Percentiles rank a stretch among this genome's conserved stretches.
Evolutionary conservation across 2,888 invertebrate species (phyloP).

Genomic region (Alsophila aescularia): DNA sequence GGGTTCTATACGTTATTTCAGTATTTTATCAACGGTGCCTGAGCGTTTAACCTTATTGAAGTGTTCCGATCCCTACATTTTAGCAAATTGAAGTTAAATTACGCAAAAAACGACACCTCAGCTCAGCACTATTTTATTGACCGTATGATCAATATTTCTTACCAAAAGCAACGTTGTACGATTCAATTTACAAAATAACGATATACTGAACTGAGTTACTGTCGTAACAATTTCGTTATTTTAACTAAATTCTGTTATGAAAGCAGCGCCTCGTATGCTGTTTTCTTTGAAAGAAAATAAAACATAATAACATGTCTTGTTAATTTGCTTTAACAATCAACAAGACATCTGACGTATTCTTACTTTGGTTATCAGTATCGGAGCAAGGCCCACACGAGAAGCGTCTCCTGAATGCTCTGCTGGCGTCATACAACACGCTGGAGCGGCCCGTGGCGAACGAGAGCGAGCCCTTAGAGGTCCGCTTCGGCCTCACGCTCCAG

Average conservation of each 20-base stretch:
- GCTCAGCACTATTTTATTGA: too few relatives aligned
- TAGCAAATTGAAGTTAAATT: not conserved
- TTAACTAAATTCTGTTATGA: not conserved
- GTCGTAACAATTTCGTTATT: not conserved
- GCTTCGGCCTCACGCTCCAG: constrained; percentile 95
- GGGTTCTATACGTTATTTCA: constrained; percentile 13
- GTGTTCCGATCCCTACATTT: not conserved
- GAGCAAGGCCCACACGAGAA: constrained; percentile 96
- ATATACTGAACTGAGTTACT: not conserved
- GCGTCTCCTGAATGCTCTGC: constrained; percentile 92
- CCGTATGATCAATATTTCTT: too few relatives aligned
- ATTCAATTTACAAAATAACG: not conserved
- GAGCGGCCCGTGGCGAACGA: constrained; percentile 96
- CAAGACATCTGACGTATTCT: not conserved
- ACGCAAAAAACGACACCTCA: constrained; percentile 23
- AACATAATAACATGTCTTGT: too few relatives aligned
- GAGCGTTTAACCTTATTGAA: constrained; percentile 18
- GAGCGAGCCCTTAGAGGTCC: constrained; percentile 95
- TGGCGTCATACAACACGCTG: constrained; percentile 93
- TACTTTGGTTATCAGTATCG: constrained; percentile 86
- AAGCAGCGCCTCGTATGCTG: not conserved
- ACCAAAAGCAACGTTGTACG: not conserved
- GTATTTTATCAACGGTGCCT: constrained; percentile 14
- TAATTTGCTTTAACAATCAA: not conserved
- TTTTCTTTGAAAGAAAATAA: not conserved